phyloP scores from a whole-genome alignment of 92 coral and sea anemone species.

The Nematostella vectensis region DNA sequence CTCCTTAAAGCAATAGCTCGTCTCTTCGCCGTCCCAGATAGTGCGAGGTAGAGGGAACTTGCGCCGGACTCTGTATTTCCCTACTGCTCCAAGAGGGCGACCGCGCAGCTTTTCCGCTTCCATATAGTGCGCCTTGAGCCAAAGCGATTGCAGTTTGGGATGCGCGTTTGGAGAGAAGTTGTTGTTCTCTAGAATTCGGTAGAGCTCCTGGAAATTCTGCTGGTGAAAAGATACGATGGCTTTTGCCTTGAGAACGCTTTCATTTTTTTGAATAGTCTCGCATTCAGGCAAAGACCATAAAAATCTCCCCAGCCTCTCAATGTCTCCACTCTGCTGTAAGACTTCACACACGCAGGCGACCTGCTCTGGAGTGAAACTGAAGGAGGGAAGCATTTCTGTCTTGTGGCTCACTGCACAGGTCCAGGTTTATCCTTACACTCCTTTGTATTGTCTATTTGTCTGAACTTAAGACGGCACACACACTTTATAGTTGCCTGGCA shows the following conservation, averaged over 20 bases:
- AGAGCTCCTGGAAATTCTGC: conserved; percentile 97
- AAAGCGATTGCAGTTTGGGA: conserved; percentile 95
- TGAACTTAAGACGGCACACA: conserved; percentile 95
- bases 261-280: conserved; percentile 97
- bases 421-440: conserved; percentile 76
- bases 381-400: conserved; percentile 86
- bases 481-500: conserved; percentile 96
- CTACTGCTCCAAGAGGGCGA: conserved; percentile 98
- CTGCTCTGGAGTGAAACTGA: conserved; percentile 99
- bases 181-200: conserved; percentile 95
- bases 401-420: conserved; percentile 22
- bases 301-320: conserved; percentile 96
- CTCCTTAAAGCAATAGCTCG: conserved; percentile 99
- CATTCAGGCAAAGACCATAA: conserved; percentile 99
- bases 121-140: conserved; percentile 99
- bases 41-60: conserved; percentile 98
- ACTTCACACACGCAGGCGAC: conserved; percentile 99
- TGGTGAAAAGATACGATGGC: conserved; percentile 96
- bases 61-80: conserved; percentile 99
- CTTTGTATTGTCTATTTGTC: conserved; percentile 95
- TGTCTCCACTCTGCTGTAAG: conserved; percentile 97
- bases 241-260: conserved; percentile 95
- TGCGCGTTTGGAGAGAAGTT: conserved; percentile 90
- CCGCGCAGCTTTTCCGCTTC: conserved; percentile 99
- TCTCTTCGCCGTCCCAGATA: conserved; percentile 99